Evolutionary conservation across 64 coral and sea anemone species (phyloP).

Genomic region (Porites australiensis): DNA sequence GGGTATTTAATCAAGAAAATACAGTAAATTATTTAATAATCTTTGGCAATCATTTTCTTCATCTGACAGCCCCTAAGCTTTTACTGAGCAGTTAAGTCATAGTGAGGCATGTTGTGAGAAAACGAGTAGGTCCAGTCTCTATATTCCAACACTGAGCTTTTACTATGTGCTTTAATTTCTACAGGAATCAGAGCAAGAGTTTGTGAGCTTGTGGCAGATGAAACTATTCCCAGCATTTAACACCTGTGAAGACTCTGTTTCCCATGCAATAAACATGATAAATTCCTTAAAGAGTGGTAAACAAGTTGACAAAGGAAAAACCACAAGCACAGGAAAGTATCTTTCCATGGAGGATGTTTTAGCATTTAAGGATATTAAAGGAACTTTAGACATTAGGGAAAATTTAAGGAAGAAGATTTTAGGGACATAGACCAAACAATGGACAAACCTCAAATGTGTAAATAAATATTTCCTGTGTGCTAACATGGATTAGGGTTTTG

Average conservation of each 20-base stretch:
- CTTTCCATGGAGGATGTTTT: constrained; percentile 94
- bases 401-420: constrained; percentile 89
- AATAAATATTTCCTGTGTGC: too few species aligned
- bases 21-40: too few species aligned
- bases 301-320: not conserved
- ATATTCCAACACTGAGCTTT: not conserved
- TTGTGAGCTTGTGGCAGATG: constrained; percentile 89
- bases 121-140: not conserved
- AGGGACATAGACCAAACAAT: not conserved
- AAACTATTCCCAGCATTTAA: constrained; percentile 87
- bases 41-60: too few species aligned
- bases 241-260: constrained; percentile 62
- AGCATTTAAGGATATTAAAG: constrained; percentile 79
- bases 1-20: too few species aligned
- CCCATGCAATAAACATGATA: constrained; percentile 75
- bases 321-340: constrained; percentile 1
- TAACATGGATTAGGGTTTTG: too few species aligned
- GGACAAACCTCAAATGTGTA: too few species aligned
- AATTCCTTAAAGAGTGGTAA: constrained; percentile 53
- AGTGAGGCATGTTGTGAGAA: too few species aligned
- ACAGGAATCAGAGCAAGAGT: constrained; percentile 55
- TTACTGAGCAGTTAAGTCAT: too few species aligned
- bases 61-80: too few species aligned
- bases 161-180: not conserved
- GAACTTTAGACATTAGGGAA: constrained; percentile 86